phyloP scores from a whole-genome alignment of 2,888 invertebrate genomes.

The Spodoptera exigua region DNA sequence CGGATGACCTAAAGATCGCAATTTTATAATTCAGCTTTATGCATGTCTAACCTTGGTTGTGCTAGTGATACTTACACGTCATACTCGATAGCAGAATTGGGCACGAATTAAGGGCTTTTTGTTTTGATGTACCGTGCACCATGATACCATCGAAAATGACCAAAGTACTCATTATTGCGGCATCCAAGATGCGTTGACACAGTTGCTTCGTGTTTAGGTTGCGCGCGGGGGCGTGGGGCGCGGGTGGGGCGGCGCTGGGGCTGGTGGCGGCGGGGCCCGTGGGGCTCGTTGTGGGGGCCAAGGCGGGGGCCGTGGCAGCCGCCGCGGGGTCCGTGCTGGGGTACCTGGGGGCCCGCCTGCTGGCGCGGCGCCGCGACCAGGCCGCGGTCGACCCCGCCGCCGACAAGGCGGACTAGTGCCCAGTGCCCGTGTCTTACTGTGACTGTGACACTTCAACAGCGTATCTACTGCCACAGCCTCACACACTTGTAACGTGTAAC shows the following conservation, averaged over 20 bases:
- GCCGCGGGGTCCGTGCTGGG: constrained; percentile 74
- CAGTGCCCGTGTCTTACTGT: constrained; percentile 9
- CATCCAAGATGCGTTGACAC: no score
- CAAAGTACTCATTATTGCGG: no score
- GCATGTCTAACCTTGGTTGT: no score
- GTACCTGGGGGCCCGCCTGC: constrained; percentile 59
- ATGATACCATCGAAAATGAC: no score
- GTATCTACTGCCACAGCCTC: not conserved
- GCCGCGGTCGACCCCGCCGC: not conserved
- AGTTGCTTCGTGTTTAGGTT: constrained; percentile 61
- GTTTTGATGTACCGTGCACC: no score
- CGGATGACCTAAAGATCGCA: no score
- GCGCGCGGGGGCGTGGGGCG: constrained; percentile 67
- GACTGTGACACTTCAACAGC: not conserved
- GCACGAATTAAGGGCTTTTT: constrained; percentile 1
- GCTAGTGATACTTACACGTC: no score
- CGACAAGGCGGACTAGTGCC: constrained; percentile 48
- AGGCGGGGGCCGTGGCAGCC: constrained; percentile 74
- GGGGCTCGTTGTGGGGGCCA: constrained; percentile 74
- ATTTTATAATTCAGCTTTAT: no score
- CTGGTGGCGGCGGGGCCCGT: constrained; percentile 75
- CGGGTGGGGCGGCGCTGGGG: constrained; percentile 72
- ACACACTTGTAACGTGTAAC: no score
- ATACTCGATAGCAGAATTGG: no score
- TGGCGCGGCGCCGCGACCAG: constrained; percentile 39